Conservation (phyloP, 1,140 invertebrate genomes). For the Thaumetopoea pityocampa region DNA sequence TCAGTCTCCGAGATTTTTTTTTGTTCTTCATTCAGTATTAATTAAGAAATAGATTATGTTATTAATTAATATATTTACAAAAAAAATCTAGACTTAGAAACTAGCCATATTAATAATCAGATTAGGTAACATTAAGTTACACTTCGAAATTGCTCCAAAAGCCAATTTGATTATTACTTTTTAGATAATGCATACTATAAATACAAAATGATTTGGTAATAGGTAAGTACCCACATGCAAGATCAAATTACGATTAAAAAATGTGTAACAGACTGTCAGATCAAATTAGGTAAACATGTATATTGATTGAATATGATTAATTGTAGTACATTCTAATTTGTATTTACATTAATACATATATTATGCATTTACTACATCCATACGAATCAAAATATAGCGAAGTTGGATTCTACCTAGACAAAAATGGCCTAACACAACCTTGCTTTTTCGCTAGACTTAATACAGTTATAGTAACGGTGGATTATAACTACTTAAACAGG, state of each 20-base stretch:
- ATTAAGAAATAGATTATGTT: slow-evolving; percentile 21
- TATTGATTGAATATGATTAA: slow-evolving; percentile 23
- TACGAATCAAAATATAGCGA: neutral
- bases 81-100: slow-evolving; percentile 5
- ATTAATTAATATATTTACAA: slow-evolving; percentile 24
- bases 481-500: slow-evolving; percentile 16
- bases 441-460: slow-evolving; percentile 8
- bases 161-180: too few relatives aligned
- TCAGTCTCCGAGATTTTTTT: slow-evolving; percentile 25
- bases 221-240: too few relatives aligned
- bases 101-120: slow-evolving; percentile 10
- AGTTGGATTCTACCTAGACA: slow-evolving; percentile 2
- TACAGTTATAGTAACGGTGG: slow-evolving; percentile 14
- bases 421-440: slow-evolving; percentile 13
- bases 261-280: too few relatives aligned
- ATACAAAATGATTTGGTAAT: too few relatives aligned
- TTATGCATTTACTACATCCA: slow-evolving; percentile 5
- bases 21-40: slow-evolving; percentile 19
- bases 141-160: too few relatives aligned
- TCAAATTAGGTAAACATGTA: slow-evolving; percentile 15
- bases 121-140: too few relatives aligned
- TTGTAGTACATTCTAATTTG: slow-evolving; percentile 24
- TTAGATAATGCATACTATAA: too few relatives aligned
- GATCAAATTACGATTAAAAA: too few relatives aligned
- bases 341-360: slow-evolving; percentile 21